These are phyloP conservation scores for Piezodorus guildinii DNA, from an alignment of 1,140 invertebrate genomes.

Conservation along the genomic window DNA sequence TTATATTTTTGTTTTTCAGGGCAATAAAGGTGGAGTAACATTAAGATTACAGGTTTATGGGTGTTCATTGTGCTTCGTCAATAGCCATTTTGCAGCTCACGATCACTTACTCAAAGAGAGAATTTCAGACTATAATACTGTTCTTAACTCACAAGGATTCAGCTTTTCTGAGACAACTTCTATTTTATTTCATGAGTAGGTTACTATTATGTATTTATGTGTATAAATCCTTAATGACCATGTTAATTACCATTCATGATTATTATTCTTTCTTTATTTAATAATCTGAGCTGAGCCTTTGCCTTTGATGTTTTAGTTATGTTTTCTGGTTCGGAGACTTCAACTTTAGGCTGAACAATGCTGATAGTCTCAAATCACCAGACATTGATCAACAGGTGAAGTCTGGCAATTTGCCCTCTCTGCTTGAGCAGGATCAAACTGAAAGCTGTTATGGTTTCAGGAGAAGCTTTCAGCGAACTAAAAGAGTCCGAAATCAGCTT, in stretches of 20 bases:
- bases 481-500: conserved; percentile 60
- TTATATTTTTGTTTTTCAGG: conserved; percentile 45
- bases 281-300: too few relatives aligned
- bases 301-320: conserved; percentile 50
- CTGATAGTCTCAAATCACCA: conserved; percentile 44
- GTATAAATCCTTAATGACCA: background rate
- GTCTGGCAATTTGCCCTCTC: conserved; percentile 47
- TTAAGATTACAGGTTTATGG: conserved; percentile 76
- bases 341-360: conserved; percentile 69
- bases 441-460: conserved; percentile 47
- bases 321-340: conserved; percentile 92
- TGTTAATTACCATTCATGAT: too few relatives aligned
- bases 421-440: conserved; percentile 68
- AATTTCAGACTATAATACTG: conserved; percentile 75
- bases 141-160: conserved; percentile 59
- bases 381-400: conserved; percentile 53
- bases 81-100: conserved; percentile 79
- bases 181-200: conserved; percentile 85
- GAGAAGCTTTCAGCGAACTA: conserved; percentile 70
- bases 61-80: conserved; percentile 74
- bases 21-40: conserved; percentile 88
- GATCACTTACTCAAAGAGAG: conserved; percentile 66
- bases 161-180: conserved; percentile 54
- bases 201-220: conserved; percentile 26
- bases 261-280: too few relatives aligned